Evolutionary conservation across 2,797 vertebrate genomes (phyloP), one percentile per base, ranked within the genome.

Genomic region (Sebastes ruberrimus): DNA sequence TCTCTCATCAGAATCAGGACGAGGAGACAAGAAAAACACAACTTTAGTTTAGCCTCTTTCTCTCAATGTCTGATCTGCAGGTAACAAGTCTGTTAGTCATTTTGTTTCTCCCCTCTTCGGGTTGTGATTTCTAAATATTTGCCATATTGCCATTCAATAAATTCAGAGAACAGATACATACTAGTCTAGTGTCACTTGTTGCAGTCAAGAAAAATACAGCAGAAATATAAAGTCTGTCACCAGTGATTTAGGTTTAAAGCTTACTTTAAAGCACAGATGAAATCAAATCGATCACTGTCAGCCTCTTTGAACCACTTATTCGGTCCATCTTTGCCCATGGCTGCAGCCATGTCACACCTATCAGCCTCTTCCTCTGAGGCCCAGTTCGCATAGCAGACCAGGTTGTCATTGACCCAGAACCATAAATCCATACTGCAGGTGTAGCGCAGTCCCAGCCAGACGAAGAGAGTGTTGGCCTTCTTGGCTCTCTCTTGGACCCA

Each of bases 401-500:
- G 0, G 2, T 74, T 1, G 0, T 80, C 56, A 20, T 4, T 75
- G 74, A 88, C 66, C 84, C 87, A 89, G 65, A 89, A 57, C 87
- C 89, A 91, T 1, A 71, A 52, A 2, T 27, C 74, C 57, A 90
- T 69, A 30, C 27, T 7, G 65, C 85, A 88, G 71, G 28, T 70
- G 82, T 82, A 89, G 46, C n/a, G 35, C 75, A 90, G 66, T 27
- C 85, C 86, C 35, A 89, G 13, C 87, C 89, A 91, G 27, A 28
- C 27, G 27, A 4, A 27, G 27, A 27, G 27, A 27, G n/a, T n/a
- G n/a, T n/a, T 4, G 18, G 83, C 76, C 0, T 3, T 4, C 10
- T 71, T 25, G 23, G 46, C 79, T 68, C 0, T 30, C 5, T 62
- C 16, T 25, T 0, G 11, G 38, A 63, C 60, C 71, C 10, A 38